phyloP scores from a whole-genome alignment of 2,797 vertebrate genomes.

The Pogoniulus pusillus region DNA sequence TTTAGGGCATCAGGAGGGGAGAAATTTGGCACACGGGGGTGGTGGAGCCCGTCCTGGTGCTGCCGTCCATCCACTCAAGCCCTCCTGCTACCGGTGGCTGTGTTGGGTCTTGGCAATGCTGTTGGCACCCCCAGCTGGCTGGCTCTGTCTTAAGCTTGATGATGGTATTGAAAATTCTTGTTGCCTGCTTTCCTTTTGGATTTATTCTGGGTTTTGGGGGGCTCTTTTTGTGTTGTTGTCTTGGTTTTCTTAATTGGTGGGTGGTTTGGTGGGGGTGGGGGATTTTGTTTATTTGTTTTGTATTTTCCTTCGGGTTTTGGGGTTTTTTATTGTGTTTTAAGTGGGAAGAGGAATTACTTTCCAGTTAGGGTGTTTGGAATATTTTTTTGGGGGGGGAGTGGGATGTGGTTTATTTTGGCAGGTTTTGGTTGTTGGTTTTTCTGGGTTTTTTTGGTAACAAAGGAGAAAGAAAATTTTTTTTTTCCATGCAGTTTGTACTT shows the following conservation, averaged over 20 bases:
- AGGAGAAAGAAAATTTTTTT: background rate
- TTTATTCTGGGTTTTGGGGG: background rate
- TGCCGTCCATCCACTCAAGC: background rate
- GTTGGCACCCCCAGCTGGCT: background rate
- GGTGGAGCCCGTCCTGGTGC: background rate
- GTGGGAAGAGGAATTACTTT: background rate
- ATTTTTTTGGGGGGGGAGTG: background rate
- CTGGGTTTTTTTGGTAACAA: background rate
- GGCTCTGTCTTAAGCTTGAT: background rate
- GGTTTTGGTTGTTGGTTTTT: no score
- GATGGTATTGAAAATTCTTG: background rate
- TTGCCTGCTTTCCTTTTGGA: conserved; percentile 18
- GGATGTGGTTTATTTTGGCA: no score
- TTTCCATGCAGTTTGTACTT: conserved; percentile 15
- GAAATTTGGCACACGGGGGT: background rate
- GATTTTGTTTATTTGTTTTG: no score
- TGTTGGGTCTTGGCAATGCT: background rate
- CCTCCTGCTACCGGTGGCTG: background rate
- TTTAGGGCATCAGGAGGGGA: background rate
- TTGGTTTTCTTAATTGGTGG: no score
- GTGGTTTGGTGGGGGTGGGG: no score
- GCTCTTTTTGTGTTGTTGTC: background rate
- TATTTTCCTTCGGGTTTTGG: no score
- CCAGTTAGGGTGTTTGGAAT: background rate
- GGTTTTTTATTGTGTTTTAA: background rate